Conservation (phyloP, 1,140 invertebrate species). For the Branchinecta lynchi region DNA sequence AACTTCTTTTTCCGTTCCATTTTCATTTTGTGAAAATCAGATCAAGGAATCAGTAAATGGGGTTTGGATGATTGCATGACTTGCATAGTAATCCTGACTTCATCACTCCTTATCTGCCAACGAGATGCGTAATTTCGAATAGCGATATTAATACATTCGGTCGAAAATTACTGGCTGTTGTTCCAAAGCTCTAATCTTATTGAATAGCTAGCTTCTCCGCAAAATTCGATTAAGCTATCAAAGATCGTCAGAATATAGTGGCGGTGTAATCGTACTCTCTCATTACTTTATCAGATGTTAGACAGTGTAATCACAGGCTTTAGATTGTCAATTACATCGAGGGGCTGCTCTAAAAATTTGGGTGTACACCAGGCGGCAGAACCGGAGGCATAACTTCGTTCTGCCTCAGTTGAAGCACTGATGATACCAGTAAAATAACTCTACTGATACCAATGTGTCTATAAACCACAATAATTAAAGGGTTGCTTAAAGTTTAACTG, state of each 20-base stretch:
- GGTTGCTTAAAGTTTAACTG: no score
- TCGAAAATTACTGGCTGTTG: not conserved
- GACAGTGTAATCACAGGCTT: slow-evolving; percentile 3
- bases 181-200: not conserved
- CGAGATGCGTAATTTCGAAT: not conserved
- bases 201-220: not conserved
- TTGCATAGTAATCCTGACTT: not conserved
- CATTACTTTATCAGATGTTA: slow-evolving; percentile 1
- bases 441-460: no score
- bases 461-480: no score
- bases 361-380: no score
- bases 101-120: no score
- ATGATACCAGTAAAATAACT: no score
- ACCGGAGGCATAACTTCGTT: no score
- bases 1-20: not conserved
- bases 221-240: slow-evolving; percentile 8
- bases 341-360: no score
- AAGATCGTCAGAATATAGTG: not conserved
- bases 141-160: not conserved
- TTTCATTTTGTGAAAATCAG: not conserved
- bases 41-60: not conserved
- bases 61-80: not conserved
- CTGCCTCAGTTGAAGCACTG: no score
- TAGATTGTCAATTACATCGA: slow-evolving; percentile 2
- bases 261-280: slow-evolving; percentile 1